Evolutionary conservation across 2,113 vertebrate genomes (phyloP).

Genomic region (Arothron firmamentum): DNA sequence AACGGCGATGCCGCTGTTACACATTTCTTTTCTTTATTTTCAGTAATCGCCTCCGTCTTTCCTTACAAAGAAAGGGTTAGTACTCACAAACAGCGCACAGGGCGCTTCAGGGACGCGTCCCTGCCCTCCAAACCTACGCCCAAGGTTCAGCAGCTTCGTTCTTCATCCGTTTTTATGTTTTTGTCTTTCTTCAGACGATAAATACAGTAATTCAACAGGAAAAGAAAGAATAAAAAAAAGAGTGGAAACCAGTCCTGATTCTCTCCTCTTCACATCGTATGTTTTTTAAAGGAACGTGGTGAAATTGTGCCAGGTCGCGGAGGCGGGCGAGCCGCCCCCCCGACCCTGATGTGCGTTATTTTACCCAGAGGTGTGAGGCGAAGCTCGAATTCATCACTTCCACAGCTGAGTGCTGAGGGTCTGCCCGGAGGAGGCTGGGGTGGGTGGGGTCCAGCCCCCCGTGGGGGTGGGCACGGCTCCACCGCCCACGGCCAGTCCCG

Average conservation of each 20-base stretch:
- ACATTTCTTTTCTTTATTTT: too few species aligned
- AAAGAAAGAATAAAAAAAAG: conserved; percentile 23
- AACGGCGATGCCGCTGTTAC: too few species aligned
- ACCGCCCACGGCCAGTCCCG: conserved; percentile 81
- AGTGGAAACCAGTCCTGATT: conserved; percentile 68
- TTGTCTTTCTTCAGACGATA: conserved; percentile 51
- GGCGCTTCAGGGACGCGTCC: conserved; percentile 1
- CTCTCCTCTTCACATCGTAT: background rate
- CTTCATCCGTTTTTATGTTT: conserved; percentile 58
- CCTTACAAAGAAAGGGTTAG: too few species aligned
- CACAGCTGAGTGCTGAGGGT: conserved; percentile 97
- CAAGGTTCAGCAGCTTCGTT: conserved; percentile 75
- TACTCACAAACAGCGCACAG: too few species aligned
- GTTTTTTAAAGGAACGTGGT: conserved; percentile 19
- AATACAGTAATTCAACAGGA: conserved; percentile 35
- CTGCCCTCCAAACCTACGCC: background rate
- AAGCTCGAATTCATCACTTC: conserved; percentile 78
- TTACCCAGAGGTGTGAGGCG: conserved; percentile 4
- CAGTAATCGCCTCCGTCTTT: too few species aligned
- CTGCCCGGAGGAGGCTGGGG: conserved; percentile 82
- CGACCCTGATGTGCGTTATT: conserved; percentile 36
- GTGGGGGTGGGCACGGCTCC: conserved; percentile 73
- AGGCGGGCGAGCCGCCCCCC: conserved; percentile 56
- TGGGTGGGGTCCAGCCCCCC: conserved; percentile 75
- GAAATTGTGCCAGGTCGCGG: conserved; percentile 1